Percentiles rank a stretch among this genome's conserved stretches.
These are phyloP conservation scores for Mercenaria mercenaria DNA, from an alignment of 1,140 invertebrate genomes.

Conservation along the genomic window DNA sequence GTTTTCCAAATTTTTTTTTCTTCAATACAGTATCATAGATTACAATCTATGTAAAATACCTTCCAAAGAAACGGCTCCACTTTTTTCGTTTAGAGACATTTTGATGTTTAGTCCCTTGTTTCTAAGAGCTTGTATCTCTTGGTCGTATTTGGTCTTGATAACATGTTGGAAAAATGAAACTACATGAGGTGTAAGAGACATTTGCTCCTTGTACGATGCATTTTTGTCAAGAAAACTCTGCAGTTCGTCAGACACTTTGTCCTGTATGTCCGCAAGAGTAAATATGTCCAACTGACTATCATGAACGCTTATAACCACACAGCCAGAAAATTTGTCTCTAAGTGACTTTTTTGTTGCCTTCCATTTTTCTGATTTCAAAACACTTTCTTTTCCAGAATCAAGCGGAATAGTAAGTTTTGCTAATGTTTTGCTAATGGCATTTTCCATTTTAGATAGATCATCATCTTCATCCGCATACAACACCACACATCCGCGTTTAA, in stretches of 20 bases:
- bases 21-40: too few relatives aligned
- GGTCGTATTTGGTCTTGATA: background rate
- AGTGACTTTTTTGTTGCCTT: conserved; percentile 4
- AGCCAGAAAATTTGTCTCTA: background rate
- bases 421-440: conserved; percentile 43
- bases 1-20: too few relatives aligned
- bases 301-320: background rate
- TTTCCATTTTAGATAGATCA: conserved; percentile 48
- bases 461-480: conserved; percentile 66
- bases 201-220: conserved; percentile 30
- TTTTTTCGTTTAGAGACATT: background rate
- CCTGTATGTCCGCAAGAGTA: background rate
- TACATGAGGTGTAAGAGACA: conserved; percentile 48
- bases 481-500: conserved; percentile 8
- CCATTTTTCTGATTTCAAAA: conserved; percentile 51
- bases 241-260: conserved; percentile 32
- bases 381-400: conserved; percentile 7
- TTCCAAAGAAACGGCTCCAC: background rate
- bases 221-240: conserved; percentile 62
- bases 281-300: background rate
- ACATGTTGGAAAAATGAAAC: conserved; percentile 37
- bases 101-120: background rate
- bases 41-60: too few relatives aligned
- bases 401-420: conserved; percentile 49
- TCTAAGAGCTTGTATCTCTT: background rate